These are phyloP conservation scores for Brachionus manjavacas DNA, from an alignment of 1,140 invertebrate species.

Conservation along the genomic window DNA sequence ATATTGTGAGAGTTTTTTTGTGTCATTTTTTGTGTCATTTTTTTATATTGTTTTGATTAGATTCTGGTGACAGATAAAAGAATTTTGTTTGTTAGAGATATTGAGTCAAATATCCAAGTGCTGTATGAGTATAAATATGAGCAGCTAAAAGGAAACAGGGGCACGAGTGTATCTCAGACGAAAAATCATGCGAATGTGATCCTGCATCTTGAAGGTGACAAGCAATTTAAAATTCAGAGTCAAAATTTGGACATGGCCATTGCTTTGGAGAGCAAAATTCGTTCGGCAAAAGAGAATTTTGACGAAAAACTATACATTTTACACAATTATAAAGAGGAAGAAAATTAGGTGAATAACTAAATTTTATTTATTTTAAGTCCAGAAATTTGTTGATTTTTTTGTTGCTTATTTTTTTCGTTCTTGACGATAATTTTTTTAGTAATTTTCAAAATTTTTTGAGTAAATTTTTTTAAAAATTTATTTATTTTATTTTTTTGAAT, in stretches of 20 bases:
- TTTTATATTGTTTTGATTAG: background rate
- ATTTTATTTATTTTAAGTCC: background rate
- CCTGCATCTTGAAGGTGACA: background rate
- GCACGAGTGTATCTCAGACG: background rate
- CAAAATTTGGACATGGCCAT: background rate
- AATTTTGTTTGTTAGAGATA: conserved; percentile 29
- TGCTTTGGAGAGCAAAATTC: conserved; percentile 15
- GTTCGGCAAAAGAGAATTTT: conserved; percentile 16
- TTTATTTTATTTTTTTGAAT: background rate
- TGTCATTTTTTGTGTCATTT: background rate
- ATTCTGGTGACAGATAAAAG: conserved; percentile 28
- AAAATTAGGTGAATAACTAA: background rate
- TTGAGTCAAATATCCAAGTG: background rate
- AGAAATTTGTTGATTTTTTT: background rate
- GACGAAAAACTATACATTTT: conserved; percentile 32
- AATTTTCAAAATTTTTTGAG: background rate
- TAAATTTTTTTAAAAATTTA: background rate
- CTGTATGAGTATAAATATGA: conserved; percentile 15
- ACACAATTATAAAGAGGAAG: conserved; percentile 29
- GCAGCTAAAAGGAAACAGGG: conserved; percentile 4
- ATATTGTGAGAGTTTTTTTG: background rate
- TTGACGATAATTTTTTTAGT: background rate
- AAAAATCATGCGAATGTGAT: background rate
- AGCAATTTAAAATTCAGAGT: background rate
- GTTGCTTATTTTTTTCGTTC: background rate